Conservation (phyloP, 2,797 vertebrate species). For the Sebastes dallii region DNA sequence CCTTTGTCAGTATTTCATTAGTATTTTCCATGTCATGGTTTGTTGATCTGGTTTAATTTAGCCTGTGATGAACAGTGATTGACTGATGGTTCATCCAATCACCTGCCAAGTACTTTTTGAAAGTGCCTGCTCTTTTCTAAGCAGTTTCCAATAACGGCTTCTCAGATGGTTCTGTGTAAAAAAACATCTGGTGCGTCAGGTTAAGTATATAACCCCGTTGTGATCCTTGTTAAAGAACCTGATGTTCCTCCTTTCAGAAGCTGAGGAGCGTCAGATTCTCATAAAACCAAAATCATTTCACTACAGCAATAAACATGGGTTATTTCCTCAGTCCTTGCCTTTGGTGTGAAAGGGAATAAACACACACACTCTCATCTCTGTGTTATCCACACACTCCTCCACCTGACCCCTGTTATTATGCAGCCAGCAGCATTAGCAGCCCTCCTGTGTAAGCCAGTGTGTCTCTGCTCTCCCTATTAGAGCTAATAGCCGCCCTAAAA, state of each 20-base stretch:
- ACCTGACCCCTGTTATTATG: neutral
- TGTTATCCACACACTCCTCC: neutral
- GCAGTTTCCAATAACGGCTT: fast-evolving
- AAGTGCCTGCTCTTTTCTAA: too few species aligned
- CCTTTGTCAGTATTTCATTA: too few species aligned
- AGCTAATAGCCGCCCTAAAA: slow-evolving; percentile 7
- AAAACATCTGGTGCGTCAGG: too few species aligned
- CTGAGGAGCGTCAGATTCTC: neutral
- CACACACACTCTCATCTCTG: neutral
- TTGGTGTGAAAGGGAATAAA: neutral
- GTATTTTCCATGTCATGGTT: too few species aligned
- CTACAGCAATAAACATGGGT: neutral
- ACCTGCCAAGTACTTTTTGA: too few species aligned
- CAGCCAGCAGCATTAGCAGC: neutral
- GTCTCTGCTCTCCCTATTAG: slow-evolving; percentile 7
- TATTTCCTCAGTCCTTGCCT: neutral
- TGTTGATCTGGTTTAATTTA: too few species aligned
- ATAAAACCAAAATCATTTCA: neutral
- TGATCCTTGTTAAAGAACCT: neutral
- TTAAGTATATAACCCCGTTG: neutral
- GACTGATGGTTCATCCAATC: too few species aligned
- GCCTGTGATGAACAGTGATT: too few species aligned
- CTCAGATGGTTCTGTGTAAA: too few species aligned
- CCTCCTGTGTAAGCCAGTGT: neutral
- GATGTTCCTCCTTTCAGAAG: neutral